Evolutionary conservation across 2,797 vertebrate genomes (phyloP), one percentile per base, ranked within the genome.

Genomic region (Esox masquinongy): DNA sequence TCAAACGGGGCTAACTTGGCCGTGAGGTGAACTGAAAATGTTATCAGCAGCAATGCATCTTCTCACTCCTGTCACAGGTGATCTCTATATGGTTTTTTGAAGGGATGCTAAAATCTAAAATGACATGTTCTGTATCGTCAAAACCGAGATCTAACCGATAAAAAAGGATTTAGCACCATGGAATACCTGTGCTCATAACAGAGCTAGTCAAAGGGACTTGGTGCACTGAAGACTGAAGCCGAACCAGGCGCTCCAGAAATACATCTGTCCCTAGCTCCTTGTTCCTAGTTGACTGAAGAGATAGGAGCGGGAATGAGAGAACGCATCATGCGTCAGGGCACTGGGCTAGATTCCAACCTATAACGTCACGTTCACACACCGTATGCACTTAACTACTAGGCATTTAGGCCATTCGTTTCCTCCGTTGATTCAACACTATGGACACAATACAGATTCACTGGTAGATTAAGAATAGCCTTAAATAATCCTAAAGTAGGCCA

Each of bases 181-280:
- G 79, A 83, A 53, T 66, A 61, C 8, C 19, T 73, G 80, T 56
- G 51, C 78, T 80, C 71, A 70, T 49, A 82, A 74, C 75, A 68
- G 72, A 80, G 82, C 71, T 7, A 70, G 77, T 83, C 77, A 84
- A 80, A 79, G 80, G 77, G 78, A 84, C 83, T 82, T 77, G 16
- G 71, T 80, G 78, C 77, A 79, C 4, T 80, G 87, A 81, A 47
- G 88, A 72, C 19, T 34, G 68, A 53, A 8, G n/a, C 3, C 11
- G 76, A 50, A 14, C 4, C 14, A 77, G 71, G 82, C 14, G 63
- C 68, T 72, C 64, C 64, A 67, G 75, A 73, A 79, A 79, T 66
- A 39, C 19, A 11, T 61, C 71, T 75, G 77, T 79, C 77, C 63
- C 63, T 11, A 19, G 17, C 39, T 7, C 26, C 6, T 64, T 15